phyloP scores from a whole-genome alignment of 2,888 invertebrate genomes.

The Orthonevra nobilis region DNA sequence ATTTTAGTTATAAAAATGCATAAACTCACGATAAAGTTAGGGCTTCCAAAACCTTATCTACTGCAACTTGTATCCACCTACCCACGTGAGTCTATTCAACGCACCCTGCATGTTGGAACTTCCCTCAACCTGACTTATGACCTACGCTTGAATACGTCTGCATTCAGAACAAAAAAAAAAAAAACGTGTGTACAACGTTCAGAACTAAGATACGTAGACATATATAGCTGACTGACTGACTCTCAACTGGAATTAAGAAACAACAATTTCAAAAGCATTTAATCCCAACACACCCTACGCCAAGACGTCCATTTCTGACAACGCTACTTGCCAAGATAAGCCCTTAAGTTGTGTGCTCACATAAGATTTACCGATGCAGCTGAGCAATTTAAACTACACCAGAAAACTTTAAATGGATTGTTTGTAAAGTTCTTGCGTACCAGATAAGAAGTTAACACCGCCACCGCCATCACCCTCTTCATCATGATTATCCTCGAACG shows the following conservation, averaged over 20 bases:
- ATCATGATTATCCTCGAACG: constrained; percentile 6
- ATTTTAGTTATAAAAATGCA: too few relatives aligned
- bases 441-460: constrained; percentile 64
- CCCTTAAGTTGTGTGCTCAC: constrained; percentile 57
- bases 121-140: background rate
- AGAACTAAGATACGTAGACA: background rate
- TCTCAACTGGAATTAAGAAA: constrained; percentile 34
- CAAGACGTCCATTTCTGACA: constrained; percentile 53
- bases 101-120: background rate
- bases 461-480: constrained; percentile 15
- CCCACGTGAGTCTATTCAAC: too few relatives aligned
- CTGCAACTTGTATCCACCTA: too few relatives aligned
- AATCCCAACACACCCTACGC: constrained; percentile 26
- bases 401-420: constrained; percentile 68
- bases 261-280: constrained; percentile 34
- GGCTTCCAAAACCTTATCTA: too few relatives aligned
- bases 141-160: too few relatives aligned
- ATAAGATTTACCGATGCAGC: constrained; percentile 66
- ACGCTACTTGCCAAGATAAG: constrained; percentile 61
- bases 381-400: constrained; percentile 69
- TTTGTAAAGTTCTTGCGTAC: constrained; percentile 66
- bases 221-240: too few relatives aligned
- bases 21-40: too few relatives aligned
- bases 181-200: background rate
- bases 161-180: background rate